Evolutionary conservation across 2,888 invertebrate species (phyloP), one percentile per base, ranked within the genome.

Genomic region (Drosophila fulvimacula): DNA sequence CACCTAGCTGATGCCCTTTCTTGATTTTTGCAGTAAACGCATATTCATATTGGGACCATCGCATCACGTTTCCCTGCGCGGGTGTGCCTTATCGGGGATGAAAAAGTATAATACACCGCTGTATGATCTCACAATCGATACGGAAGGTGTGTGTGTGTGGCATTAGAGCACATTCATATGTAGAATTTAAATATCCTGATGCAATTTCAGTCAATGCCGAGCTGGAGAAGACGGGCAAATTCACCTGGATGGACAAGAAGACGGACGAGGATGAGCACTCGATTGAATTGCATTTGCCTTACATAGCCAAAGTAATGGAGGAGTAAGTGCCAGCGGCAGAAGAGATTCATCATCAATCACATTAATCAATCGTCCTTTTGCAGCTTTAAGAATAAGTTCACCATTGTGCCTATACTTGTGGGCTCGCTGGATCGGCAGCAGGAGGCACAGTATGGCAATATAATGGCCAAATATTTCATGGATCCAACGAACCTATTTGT

Each of bases 221-320:
- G 91, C 92, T 99, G 75, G 96, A 96, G 91, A 95, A 96, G 86
- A 98, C 97, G 5, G 96, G 96, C 0, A 95, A 96, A 81, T 99
- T 99, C 93, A 97, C 98, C 82, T 96, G 96, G 94, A 99, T 99
- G 98, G 96, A 96, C 91, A 94, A 96, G 88, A 95, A 96, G 88
- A 98, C 97, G 0, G 99, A 99, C 91, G 99, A 99, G 92, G 98
- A 98, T 90, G 99, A 99, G 91, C 99, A 99, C 91, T 98, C 98
- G 83, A 97, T 99, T 85, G 99, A 99, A 93, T 99, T 99, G 99
- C 99, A 99, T 92, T 94, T 99, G 88, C 99, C 99, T 1, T 99
- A 97, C 92, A 96, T 99, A 90, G 99, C 99, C 67, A 99, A 99
- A 94, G 96, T 99, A 71, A 99, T 99, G 98, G 98, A 98, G 93